Evolutionary conservation across 2,797 vertebrate genomes (phyloP), one percentile per base, ranked within the genome.

Genomic region (Pantherophis alleghaniensis): DNA sequence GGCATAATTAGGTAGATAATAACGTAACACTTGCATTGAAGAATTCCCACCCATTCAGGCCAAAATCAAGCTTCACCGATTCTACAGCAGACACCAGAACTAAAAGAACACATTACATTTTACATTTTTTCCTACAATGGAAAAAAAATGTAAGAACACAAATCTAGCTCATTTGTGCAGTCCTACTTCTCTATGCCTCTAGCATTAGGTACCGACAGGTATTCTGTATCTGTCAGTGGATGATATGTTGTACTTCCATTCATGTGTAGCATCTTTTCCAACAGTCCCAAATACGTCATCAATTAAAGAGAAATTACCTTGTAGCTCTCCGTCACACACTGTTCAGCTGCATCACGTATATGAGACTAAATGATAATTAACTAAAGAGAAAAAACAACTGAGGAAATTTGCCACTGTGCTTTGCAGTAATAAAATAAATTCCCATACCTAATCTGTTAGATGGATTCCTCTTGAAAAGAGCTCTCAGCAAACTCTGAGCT

Each of bases 381-480:
- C 11, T 18, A 37, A 9, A 87, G 91, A 24, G 47, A 92, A 87
- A 66, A 60, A 94, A 66, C 56, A n/a, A 20, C 83, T 26, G 16
- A 0, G 0, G 47, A 90, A 42, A 92, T 0, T 0, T 79, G 42
- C 2, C 5, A 16, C 13, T 2, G 0, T 14, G 26, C 89, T 87
- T 0, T 2, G 61, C 28, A 0, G 42, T 0, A 1, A 87, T 3
- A 13, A 90, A 93, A 93, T 0, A 0, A 1, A 1, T 1, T 0
- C 22, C 1, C 94, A 0, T 98, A 99, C 99, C 99, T 86, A 99
- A 97, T 96, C 99, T 97, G 97, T 99, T 99, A 96, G 97, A 97
- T 9, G 99, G 99, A 95, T 99, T 99, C 96, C 99, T 98, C 97
- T 99, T 99, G 97, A 99, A 99, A 94, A 99, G 99, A 0, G 99